Conservation (phyloP, 2,113 vertebrate species). For the Typhlomys cinereus region DNA sequence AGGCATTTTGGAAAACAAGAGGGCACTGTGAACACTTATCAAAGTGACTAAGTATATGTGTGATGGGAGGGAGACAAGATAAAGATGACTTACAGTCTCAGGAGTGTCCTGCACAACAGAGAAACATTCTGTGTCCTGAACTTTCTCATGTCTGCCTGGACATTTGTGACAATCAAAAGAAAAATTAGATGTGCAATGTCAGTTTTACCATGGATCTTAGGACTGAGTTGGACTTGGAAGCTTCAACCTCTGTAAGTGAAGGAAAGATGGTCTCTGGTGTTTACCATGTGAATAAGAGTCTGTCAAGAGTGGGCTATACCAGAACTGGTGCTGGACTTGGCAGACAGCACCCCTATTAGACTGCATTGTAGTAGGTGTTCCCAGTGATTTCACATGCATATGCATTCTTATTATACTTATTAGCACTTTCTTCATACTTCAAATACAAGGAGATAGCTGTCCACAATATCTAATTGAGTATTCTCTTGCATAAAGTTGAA, state of each 20-base stretch:
- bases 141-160: background rate
- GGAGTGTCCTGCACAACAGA: background rate
- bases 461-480: background rate
- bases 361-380: background rate
- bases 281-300: background rate
- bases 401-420: background rate
- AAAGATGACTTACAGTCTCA: background rate
- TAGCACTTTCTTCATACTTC: background rate
- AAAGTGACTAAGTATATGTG: background rate
- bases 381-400: background rate
- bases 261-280: background rate
- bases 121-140: background rate
- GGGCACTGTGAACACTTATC: background rate
- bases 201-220: background rate
- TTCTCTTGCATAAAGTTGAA: background rate
- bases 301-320: background rate
- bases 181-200: background rate
- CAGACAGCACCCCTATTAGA: background rate
- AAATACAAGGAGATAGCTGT: background rate
- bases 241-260: background rate
- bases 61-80: background rate
- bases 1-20: background rate
- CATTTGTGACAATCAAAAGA: background rate
- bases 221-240: background rate
- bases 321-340: background rate